phyloP scores from a whole-genome alignment of 2,113 vertebrate species.

The Apistogramma diplotaenia region DNA sequence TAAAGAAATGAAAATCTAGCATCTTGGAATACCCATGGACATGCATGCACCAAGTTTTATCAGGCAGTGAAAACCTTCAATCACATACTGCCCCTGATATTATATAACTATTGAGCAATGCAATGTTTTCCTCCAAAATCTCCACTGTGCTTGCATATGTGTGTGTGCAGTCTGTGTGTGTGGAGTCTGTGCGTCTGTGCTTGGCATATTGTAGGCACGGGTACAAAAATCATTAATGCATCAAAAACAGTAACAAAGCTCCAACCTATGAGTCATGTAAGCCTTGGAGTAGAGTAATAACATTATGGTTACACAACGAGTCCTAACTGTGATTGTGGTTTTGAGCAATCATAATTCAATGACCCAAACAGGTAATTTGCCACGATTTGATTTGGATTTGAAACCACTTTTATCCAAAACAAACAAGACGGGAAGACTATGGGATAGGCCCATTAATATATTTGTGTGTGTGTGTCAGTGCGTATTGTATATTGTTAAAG shows the following conservation, averaged over 20 bases:
- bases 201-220: neutral
- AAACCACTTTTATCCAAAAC: slow-evolving; percentile 39
- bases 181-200: neutral
- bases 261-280: slow-evolving; percentile 6
- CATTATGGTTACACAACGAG: slow-evolving; percentile 3
- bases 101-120: neutral
- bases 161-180: neutral
- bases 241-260: slow-evolving; percentile 5
- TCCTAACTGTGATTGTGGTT: slow-evolving; percentile 3
- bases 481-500: neutral
- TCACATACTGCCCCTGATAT: neutral
- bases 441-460: neutral
- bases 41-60: neutral
- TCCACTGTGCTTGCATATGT: neutral
- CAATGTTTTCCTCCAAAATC: neutral
- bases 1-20: neutral
- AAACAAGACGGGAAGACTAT: slow-evolving; percentile 1
- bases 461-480: neutral
- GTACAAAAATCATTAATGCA: slow-evolving; percentile 20
- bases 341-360: slow-evolving; percentile 1
- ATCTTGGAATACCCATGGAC: neutral
- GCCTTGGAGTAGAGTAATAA: neutral
- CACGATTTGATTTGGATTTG: neutral
- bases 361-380: neutral
- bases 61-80: neutral